Evolutionary conservation across 2,888 invertebrate species (phyloP).

Genomic region (Protonemura montana): DNA sequence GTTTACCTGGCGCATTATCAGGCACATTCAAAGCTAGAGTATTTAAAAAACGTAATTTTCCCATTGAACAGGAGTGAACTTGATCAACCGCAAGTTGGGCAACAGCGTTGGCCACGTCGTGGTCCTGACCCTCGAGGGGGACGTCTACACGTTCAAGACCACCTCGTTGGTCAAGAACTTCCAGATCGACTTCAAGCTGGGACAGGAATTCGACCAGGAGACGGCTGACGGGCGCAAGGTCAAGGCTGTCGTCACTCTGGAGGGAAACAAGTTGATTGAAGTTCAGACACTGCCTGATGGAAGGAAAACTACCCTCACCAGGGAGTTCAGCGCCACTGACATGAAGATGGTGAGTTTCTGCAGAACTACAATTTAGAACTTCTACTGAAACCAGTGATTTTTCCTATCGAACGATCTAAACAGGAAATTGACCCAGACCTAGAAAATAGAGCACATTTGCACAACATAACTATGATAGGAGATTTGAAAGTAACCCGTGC

Average conservation of each 20-base stretch:
- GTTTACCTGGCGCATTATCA: no score
- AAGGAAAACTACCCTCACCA: slow-evolving; percentile 68
- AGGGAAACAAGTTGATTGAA: slow-evolving; percentile 83
- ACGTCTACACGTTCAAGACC: slow-evolving; percentile 78
- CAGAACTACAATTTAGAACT: no score
- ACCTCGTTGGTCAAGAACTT: slow-evolving; percentile 89
- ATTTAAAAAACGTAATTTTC: no score
- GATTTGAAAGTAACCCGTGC: no score
- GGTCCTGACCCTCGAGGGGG: slow-evolving; percentile 77
- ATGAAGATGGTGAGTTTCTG: slow-evolving; percentile 79
- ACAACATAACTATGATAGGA: no score
- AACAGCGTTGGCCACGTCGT: slow-evolving; percentile 84
- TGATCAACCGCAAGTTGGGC: slow-evolving; percentile 88
- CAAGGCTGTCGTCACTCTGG: slow-evolving; percentile 73
- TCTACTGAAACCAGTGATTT: no score
- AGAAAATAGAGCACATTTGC: no score
- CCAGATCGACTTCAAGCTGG: slow-evolving; percentile 81
- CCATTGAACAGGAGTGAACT: slow-evolving; percentile 75
- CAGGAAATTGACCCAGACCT: no score
- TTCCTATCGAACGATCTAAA: no score
- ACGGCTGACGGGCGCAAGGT: slow-evolving; percentile 91
- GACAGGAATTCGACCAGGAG: slow-evolving; percentile 88
- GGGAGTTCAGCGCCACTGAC: slow-evolving; percentile 78
- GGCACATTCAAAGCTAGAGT: no score
- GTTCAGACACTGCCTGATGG: slow-evolving; percentile 72